Base-by-base conservation (phyloP, 2,113 vertebrate species). In the Peromyscus leucopus region DNA sequence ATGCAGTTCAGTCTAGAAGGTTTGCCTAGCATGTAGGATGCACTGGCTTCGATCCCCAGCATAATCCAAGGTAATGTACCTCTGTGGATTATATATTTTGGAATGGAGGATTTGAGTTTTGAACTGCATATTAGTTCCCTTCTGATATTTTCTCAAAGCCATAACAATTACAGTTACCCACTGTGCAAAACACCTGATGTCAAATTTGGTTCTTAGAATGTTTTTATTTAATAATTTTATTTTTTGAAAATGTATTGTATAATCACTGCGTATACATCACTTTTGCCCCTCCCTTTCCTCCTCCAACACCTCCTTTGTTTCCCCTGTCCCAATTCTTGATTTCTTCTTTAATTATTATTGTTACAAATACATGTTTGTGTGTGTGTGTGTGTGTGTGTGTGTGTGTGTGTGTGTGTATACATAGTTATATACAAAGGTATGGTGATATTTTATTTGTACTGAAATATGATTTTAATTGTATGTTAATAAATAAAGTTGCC, bases 191-290 rank as follows among this genome's bases (percentile, higher is more conserved):
- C 55, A 75, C 3, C 5, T 71, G 46, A 42, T 74, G 26, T 65
- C 9, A 88, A 84, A 80, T 48, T 93, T 94, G 79, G n/a, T 21
- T 72, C 93, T 80, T 51, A 82, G 75, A 51, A 5, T 65, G 24
- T 80, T 80, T 65, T 65, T 85, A 61, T 39, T 61, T 61, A 39
- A 28, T 39, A 26, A 83, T 83, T 83, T 61, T 33, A 79, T 51
- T 83, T 61, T 83, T 83, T 39, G 21, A 59, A 83, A 59, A 83
- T 2, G 12, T 59, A 24, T 22, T 82, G 11, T 16, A 59, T 82
- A 59, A 83, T 59, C 19, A 55, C 48, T 55, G 48, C 31, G 11
- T 19, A 7, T 33, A 33, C 7, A 55, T 55, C 48, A 39, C 55
- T 24, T 57, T 9, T 80, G 33, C 19, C 51, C 10, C 19, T 24